A percentile compares a stretch with the other conserved stretches of the same genome.
Evolutionary conservation across 2,888 invertebrate genomes (phyloP).

Genomic region (Nasonia oneida): DNA sequence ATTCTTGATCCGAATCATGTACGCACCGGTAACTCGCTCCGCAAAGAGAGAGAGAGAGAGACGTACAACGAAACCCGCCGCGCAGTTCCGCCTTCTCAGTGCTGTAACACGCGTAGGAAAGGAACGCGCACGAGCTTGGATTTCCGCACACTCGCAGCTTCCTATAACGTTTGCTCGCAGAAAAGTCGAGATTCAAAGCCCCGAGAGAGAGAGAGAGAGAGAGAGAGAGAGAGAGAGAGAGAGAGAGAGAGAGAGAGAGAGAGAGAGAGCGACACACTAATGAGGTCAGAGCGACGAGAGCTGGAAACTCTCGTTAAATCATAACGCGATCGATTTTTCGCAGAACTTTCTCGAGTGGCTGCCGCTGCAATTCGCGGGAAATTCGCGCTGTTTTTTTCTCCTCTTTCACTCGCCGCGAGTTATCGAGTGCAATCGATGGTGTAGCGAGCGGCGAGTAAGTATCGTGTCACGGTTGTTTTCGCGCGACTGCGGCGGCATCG

Average conservation of each 20-base stretch:
- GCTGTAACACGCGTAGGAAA: neutral
- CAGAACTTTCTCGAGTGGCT: neutral
- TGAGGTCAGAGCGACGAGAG: constrained; percentile 40
- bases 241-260: too few species aligned
- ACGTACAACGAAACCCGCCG: neutral
- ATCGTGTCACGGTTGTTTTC: neutral
- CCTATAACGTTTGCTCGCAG: too few species aligned
- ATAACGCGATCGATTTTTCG: neutral
- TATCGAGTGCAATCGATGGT: neutral
- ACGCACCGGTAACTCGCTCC: neutral
- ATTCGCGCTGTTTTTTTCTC: neutral
- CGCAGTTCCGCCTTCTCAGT: neutral
- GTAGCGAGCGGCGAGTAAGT: neutral
- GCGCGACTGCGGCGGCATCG: neutral
- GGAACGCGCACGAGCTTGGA: neutral
- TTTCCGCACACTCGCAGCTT: neutral
- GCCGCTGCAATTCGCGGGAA: neutral
- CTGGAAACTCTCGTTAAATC: constrained; percentile 18
- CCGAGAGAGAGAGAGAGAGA: neutral
- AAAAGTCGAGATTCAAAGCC: neutral
- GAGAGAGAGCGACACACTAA: neutral
- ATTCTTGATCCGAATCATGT: neutral
- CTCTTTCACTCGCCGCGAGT: neutral
- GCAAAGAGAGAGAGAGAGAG: neutral
- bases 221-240: too few species aligned